Base-by-base conservation (phyloP, 2,113 vertebrate genomes). In the Planiliza haematocheilus region DNA sequence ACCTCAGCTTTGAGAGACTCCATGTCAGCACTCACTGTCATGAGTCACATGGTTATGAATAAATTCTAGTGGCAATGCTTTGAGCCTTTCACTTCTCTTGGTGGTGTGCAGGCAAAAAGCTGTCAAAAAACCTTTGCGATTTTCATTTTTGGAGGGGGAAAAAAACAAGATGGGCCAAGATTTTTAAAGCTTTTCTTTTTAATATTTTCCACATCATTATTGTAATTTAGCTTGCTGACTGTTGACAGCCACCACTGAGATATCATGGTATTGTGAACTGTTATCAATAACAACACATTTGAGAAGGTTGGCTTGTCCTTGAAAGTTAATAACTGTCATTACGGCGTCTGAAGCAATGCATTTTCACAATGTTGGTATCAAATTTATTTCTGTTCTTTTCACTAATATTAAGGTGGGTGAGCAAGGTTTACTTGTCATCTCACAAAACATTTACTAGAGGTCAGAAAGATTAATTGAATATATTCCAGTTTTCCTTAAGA, bases 21-120 rank as follows among this genome's bases (percentile, higher is more conserved):
- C 0, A 48, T 83, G 79, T 90, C 81, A 91, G 69, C 85, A 49
- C 61, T 88, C 87, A 80, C 81, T 87, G 84, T 89, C 85, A 86
- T n/a, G 5, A 86, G 67, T 88, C 69, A 78, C 80, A 78, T 41
- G 62, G 68, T 71, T 83, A 63, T 86, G 82, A 82, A 87, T 89
- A 87, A 61, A 89, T 86, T 81, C 42, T 17, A 41, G 21, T 36
- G 53, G 62, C 67, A 63, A 49, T 17, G 5, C 63, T 78, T 74
- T 85, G 68, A 82, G 75, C 41, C 65, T 39, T 58, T 73, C 46
- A 18, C 39, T 72, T 68, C 38, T 73, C 38, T 18, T 45, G 70
- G 56, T 70, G 36, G 52, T 66, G 42, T 66, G 66, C 20, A 64
- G 61, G 65, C 52, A 46, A 60, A 46, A 60, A 66, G 73, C 82